These are phyloP conservation scores for Lycodopsis pacificus DNA, from an alignment of 2,797 vertebrate genomes.

Conservation along the genomic window DNA sequence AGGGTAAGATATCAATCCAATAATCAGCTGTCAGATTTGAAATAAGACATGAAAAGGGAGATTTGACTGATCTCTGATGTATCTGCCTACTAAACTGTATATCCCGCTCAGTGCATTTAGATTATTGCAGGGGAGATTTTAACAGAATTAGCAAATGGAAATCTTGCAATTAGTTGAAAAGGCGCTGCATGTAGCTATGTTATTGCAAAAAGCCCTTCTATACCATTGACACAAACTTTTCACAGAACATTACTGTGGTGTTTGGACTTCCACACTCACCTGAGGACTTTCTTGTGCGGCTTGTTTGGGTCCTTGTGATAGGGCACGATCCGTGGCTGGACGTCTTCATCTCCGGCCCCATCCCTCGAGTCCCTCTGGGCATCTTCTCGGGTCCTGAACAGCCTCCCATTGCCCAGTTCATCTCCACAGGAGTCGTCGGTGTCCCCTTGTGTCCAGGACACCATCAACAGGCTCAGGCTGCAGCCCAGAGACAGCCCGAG, in stretches of 20 bases:
- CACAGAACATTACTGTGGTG: neutral
- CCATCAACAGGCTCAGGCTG: conserved; percentile 93
- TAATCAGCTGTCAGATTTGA: neutral
- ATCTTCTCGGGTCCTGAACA: conserved; percentile 72
- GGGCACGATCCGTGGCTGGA: conserved; percentile 92
- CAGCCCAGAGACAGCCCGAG: conserved; percentile 95
- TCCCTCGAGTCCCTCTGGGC: conserved; percentile 63
- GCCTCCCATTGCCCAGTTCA: conserved; percentile 75
- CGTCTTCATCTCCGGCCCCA: conserved; percentile 83
- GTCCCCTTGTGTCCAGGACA: conserved; percentile 93
- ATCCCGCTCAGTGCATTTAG: conserved; percentile 6
- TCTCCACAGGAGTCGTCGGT: conserved; percentile 83
- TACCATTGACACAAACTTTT: neutral
- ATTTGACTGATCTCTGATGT: conserved; percentile 8
- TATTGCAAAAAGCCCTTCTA: neutral
- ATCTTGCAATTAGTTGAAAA: neutral
- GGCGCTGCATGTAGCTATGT: neutral
- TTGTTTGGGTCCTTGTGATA: conserved; percentile 94
- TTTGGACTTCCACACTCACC: conserved; percentile 45
- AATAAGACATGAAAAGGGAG: neutral
- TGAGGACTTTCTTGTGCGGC: conserved; percentile 94
- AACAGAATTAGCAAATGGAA: conserved; percentile 6
- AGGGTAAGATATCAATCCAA: neutral
- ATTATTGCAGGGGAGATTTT: conserved; percentile 7
- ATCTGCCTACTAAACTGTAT: neutral